phyloP scores from a whole-genome alignment of 2,113 vertebrate genomes.

The Sinocyclocheilus rhinocerous region DNA sequence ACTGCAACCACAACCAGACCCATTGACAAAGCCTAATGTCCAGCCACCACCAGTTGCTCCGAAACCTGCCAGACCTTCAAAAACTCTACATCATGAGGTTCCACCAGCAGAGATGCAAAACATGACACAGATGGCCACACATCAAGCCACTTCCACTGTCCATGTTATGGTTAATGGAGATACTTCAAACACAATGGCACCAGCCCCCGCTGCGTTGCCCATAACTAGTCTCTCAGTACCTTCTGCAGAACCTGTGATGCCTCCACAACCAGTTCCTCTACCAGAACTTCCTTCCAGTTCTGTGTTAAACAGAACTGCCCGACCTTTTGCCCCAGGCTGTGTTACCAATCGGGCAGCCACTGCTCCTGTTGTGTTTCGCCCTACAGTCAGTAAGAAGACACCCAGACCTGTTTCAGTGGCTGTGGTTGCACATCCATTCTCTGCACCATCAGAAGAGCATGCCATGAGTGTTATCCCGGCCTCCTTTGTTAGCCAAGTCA shows the following conservation, averaged over 20 bases:
- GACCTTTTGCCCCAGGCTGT: constrained; percentile 90
- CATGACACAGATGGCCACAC: neutral
- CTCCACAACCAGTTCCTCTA: constrained; percentile 67
- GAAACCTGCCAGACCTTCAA: constrained; percentile 71
- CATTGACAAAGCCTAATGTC: constrained; percentile 42
- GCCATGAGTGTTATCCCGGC: neutral
- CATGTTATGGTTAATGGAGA: constrained; percentile 9
- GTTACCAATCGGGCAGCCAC: constrained; percentile 83
- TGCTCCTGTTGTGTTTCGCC: constrained; percentile 77
- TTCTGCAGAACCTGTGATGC: constrained; percentile 56
- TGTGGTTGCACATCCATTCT: constrained; percentile 62
- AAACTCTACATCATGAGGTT: constrained; percentile 36
- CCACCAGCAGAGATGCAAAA: neutral
- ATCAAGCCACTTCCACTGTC: neutral
- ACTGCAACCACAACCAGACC: constrained; percentile 48
- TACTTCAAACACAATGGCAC: neutral
- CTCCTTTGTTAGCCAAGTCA: constrained; percentile 46
- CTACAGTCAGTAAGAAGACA: constrained; percentile 66
- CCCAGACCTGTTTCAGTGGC: constrained; percentile 71
- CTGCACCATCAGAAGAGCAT: constrained; percentile 54
- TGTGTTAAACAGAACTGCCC: constrained; percentile 84
- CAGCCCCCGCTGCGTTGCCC: neutral
- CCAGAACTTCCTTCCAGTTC: constrained; percentile 73
- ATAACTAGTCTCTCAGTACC: constrained; percentile 28
- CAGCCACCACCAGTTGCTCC: constrained; percentile 63